Evolutionary conservation across 2,888 invertebrate species (phyloP), one percentile per base, ranked within the genome.

Genomic region (Artemia sinica): DNA sequence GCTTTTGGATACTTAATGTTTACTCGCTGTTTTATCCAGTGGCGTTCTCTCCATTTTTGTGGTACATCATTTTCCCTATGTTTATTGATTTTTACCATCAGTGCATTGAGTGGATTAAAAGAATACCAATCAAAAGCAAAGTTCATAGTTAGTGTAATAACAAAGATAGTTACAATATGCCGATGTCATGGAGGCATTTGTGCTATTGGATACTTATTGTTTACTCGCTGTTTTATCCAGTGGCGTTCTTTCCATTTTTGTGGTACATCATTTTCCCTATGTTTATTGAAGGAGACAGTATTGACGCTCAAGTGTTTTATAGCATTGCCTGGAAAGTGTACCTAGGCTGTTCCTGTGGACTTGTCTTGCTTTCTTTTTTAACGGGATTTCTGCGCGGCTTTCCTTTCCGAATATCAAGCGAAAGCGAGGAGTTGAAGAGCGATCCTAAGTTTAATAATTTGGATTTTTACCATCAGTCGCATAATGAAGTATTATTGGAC

Each of bases 231-330:
- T 58, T 58, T 11, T 58, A 58, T 28, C 63, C 63, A n/a, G 63
- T 58, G 14, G 28, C 10, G 10, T 58, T 58, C 28, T 58, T 18
- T 28, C 63, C 63, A n/a, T 28, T 58, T 58, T 10, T 58, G 8
- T 28, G 63, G 28, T 58, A 58, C 63, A 28, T 58, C 63, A 58
- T 58, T 9, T n/a, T 58, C n/a, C 63, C 63, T 41, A 41, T 41
- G 41, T 41, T 41, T 41, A 41, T 41, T 41, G 41, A 41, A 41
- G 41, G 41, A 41, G 41, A 41, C 41, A 41, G 41, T 41, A 41
- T 41, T 41, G 41, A 41, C 41, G 5, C 41, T 41, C 41, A 41
- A 41, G 41, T 41, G 41, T 41, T 41, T 41, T 41, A 41, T 41
- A 41, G 41, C 41, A 41, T 41, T 41, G 41, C 41, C 41, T 41